A percentile compares a stretch with the other conserved stretches of the same genome.
phyloP scores from a whole-genome alignment of 35 echinoderm and acorn worm species.

The Holothuria glaberrima region DNA sequence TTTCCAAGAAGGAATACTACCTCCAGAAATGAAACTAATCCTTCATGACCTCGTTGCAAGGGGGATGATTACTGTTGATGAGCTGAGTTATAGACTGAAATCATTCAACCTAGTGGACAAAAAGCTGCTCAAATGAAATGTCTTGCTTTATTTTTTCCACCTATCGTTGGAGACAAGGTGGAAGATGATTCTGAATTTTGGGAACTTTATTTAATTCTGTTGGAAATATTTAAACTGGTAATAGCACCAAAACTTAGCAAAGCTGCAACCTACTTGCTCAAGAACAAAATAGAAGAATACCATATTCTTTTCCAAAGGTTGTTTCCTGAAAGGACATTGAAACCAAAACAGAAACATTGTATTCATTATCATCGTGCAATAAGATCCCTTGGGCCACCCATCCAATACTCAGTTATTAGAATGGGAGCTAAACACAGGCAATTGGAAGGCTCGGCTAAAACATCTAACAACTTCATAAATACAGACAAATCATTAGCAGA shows the following conservation, averaged over 20 bases:
- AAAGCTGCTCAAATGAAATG: conserved; percentile 65
- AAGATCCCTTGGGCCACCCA: neutral
- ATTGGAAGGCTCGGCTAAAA: neutral
- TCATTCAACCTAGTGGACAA: conserved; percentile 62
- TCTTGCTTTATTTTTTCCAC: conserved; percentile 18
- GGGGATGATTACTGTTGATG: too few species aligned
- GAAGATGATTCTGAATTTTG: conserved; percentile 27
- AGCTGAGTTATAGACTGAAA: too few species aligned
- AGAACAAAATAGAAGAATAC: conserved; percentile 46
- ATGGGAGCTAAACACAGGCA: conserved; percentile 19
- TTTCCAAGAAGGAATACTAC: too few species aligned
- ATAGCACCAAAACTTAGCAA: conserved; percentile 44
- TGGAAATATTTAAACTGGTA: conserved; percentile 52
- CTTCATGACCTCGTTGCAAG: too few species aligned
- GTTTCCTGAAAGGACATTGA: conserved; percentile 7
- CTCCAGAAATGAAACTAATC: too few species aligned
- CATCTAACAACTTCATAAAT: conserved; percentile 31
- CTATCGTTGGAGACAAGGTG: conserved; percentile 56
- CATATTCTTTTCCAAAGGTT: conserved; percentile 7
- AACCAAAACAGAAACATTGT: conserved; percentile 50
- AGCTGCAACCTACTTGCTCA: conserved; percentile 26
- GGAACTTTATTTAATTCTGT: conserved; percentile 30
- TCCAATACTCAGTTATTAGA: neutral
- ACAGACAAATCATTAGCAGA: neutral
- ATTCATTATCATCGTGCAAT: conserved; percentile 42